Base-by-base conservation (phyloP, 2,888 invertebrate species). In the Eueremaeus valkanovi region DNA sequence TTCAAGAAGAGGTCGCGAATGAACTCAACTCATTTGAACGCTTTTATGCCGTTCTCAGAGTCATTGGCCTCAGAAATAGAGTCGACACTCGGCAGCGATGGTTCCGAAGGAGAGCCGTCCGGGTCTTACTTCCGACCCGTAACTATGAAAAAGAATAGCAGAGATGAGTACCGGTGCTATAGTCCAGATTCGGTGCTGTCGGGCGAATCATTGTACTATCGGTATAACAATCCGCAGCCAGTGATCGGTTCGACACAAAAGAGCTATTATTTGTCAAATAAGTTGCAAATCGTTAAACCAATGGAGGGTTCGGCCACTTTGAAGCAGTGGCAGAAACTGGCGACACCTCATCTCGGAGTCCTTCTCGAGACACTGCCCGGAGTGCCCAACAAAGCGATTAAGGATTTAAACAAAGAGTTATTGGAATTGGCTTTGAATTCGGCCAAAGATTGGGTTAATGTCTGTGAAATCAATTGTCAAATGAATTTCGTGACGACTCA, bases 271-370 rank as follows among this genome's bases (percentile, higher is more conserved):
- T 77, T 92, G 81, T 93, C 94, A 36, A 92, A 93, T 84, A 93
- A 94, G 83, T 85, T 95, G 16, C 78, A 85, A 85, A 93, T 94
- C 79, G 91, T 95, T 5, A 95, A 95, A 82, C 94, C 94, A 0
- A 86, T 95, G 84, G 94, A 95, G 85, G 95, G 96, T 16, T 96
- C 95, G 0, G 90, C 92, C 81, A 96, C 95, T 0, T 85, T 97
- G 75, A 92, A 93, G 82, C 92, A 95, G 79, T 97, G 97, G 97
- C 92, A 93, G 75, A 91, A 92, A 79, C 87, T 97, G 66, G 97
- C 97, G 66, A 94, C 93, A 73, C 97, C 97, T 13, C 92, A 92
- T 21, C 27, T 75, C 11, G 92, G 93, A 78, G 93, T 94, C 79
- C 86, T 97, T 75, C 84, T 97, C 76, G 95, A 95, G 82, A 66